Conservation (phyloP, 2,888 invertebrate species). For the Lasiommata megera region DNA sequence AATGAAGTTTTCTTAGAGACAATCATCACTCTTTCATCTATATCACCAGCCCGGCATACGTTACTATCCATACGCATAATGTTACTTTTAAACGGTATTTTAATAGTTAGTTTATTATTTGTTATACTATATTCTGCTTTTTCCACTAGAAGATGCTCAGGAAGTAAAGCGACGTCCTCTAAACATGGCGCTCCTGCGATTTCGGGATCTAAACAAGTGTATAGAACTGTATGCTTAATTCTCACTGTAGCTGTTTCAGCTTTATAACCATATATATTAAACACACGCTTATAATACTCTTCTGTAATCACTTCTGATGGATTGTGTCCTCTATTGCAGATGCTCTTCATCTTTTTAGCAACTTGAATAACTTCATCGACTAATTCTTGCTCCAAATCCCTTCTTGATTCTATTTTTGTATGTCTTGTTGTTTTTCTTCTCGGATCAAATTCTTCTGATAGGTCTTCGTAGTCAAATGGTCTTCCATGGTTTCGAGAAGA, state of each 20-base stretch:
- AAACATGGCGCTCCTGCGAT: background rate
- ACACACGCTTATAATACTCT: background rate
- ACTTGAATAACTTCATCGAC: background rate
- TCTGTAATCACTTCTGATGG: conserved; percentile 1
- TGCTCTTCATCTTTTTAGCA: background rate
- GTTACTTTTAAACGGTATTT: background rate
- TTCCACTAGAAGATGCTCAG: background rate
- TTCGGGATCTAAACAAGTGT: background rate
- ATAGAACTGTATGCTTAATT: background rate
- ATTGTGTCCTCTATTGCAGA: conserved; percentile 3
- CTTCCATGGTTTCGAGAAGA: background rate
- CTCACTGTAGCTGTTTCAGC: background rate
- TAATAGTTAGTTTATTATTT: background rate
- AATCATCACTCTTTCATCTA: background rate
- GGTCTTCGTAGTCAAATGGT: background rate
- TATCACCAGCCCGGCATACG: background rate
- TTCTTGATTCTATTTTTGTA: background rate
- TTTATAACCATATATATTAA: background rate
- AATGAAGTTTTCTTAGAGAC: background rate
- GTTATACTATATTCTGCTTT: background rate
- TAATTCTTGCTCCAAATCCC: background rate
- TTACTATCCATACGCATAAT: background rate
- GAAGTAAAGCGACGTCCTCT: background rate
- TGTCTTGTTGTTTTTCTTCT: background rate
- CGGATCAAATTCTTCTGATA: background rate